Conservation (phyloP, 2,113 vertebrate species). For the Elachura formosa region DNA sequence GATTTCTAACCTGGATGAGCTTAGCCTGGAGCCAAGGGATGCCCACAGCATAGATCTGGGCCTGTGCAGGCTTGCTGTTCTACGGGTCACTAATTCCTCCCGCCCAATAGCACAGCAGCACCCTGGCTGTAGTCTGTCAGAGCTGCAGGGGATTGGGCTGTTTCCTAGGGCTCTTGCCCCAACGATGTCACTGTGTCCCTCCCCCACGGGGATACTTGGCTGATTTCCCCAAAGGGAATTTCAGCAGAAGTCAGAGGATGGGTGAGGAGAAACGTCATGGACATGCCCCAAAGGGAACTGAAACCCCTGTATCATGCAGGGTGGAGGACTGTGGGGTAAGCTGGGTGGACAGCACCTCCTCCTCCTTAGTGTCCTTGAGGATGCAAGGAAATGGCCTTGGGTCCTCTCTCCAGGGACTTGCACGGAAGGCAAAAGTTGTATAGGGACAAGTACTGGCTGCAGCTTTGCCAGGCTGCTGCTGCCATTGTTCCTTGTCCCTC, state of each 20-base stretch:
- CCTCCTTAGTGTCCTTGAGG: background rate
- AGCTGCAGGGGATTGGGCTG: background rate
- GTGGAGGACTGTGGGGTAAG: background rate
- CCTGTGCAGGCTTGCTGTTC: background rate
- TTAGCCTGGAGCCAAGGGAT: background rate
- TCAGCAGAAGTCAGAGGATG: background rate
- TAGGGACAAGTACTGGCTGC: background rate
- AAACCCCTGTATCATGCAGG: background rate
- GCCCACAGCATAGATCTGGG: background rate
- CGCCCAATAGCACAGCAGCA: background rate
- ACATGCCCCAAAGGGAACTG: background rate
- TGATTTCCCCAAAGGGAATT: background rate
- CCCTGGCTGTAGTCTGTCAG: background rate
- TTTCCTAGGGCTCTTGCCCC: background rate
- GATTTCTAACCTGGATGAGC: background rate
- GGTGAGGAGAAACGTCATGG: fast-evolving
- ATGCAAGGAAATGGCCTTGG: background rate
- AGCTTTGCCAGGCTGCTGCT: background rate
- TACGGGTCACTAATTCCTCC: background rate
- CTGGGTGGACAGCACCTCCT: fast-evolving
- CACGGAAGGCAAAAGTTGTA: fast-evolving
- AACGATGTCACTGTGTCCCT: fast-evolving
- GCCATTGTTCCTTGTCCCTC: background rate
- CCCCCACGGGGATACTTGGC: fast-evolving
- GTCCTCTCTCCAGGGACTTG: background rate